Evolutionary conservation across 2,113 vertebrate genomes (phyloP), one percentile per base, ranked within the genome.

Genomic region (Lampris incognitus): DNA sequence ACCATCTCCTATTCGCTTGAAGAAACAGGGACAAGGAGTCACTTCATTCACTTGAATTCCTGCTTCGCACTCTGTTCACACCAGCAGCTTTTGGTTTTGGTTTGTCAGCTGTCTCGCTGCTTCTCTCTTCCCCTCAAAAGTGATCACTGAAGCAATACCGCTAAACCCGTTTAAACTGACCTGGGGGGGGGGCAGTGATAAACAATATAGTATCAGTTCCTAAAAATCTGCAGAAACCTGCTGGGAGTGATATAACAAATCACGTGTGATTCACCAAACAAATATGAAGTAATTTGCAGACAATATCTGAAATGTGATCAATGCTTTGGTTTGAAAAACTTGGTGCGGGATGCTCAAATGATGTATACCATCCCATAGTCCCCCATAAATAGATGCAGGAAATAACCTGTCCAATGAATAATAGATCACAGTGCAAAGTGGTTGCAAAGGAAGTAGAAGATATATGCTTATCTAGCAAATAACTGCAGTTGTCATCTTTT

Each of bases 401-500:
- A 40, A 76, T 46, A 64, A 46, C 40, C 5, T 42, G 2, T 66
- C 66, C 4, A 8, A 67, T 76, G 65, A 81, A 78, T 69, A 69
- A 73, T 73, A 44, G 38, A 74, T 80, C 1, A 41, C 51, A 41
- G 50, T 44, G 9, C 58, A 60, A 65, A 75, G 13, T 49, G 37
- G 7, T 64, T 72, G 63, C 54, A 56, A 49, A 75, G 40, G 44
- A 69, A n/a, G 72, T 42, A 37, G 6, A 72, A 24, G 24, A 51
- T 68, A 67, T 46, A 58, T 66, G 63, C 63, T 51, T 66, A 66
- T 40, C 63, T 59, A 63, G 72, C 63, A 49, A 46, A 51, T 42
- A 60, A 44, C 5, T 66, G 72, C 63, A 67, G 72, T 38, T 59
- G 63, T 36, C 62, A 38, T 2, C 48, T 44, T 37, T 55, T 5